Base-by-base conservation (phyloP, 53 echinoderm and acorn worm genomes). In the Echinarachnius parma region DNA sequence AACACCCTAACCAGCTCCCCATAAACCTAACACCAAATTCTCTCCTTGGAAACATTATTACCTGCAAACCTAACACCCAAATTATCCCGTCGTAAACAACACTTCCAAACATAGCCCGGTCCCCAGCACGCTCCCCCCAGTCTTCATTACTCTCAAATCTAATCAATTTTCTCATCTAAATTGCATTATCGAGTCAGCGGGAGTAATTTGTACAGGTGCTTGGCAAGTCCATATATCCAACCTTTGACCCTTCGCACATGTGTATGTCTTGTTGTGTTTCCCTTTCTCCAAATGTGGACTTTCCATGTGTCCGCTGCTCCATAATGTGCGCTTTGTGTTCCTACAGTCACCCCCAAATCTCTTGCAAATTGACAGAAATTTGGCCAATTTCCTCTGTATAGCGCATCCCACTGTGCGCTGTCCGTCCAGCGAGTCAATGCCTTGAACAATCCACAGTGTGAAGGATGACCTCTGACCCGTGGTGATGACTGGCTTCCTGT, bases 181-280 rank as follows among this genome's bases (percentile, higher is more conserved):
- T 72, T 72, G 55, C 57, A 72, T 72, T 72, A 56, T 57, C 39
- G 42, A 28, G 36, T 42, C 74, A 72, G 74, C 74, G 34, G 74
- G 74, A 36, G 28, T 37, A 72, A 72, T 72, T 72, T 72, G 55
- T 72, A 56, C 74, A 56, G 74, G 74, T 72, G 74, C 74, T 72
- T 54, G 74, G 56, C 74, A 72, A 72, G 26, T 72, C 42, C 57
- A 28, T 36, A 45, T 21, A 26, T 37, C 56, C 56, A 57, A 72
- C 74, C 74, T 27, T 5, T 72, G 56, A 72, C 74, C 74, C 2
- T 4, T 31, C 2, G 18, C 28, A 46, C 65, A 28, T 39, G 28
- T n/a, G 65, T 47, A 7, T 45, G 11, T 34, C 32, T 62, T 3
- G n/a, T 24, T 35, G 7, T 62, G 47, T 65, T 46, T 35, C 29